Evolutionary conservation across 2,888 invertebrate genomes (phyloP).

Genomic region (Liposcelis brunnea): DNA sequence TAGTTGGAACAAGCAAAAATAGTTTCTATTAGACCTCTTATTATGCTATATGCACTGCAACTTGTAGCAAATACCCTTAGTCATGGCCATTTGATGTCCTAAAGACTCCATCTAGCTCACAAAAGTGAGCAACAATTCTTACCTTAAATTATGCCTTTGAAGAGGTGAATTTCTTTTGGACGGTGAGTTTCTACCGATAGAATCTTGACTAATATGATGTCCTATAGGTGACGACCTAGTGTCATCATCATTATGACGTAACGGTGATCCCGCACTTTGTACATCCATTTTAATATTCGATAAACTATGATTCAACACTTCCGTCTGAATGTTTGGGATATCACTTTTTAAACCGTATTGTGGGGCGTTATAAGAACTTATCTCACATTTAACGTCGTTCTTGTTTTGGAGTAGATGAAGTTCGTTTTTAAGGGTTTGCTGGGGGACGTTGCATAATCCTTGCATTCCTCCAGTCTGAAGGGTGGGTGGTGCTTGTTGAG

Average conservation of each 20-base stretch:
- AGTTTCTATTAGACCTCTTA: too few relatives aligned
- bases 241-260: constrained; percentile 1
- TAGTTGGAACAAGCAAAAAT: too few relatives aligned
- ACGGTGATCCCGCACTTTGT: neutral
- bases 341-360: constrained; percentile 6
- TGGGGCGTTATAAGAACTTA: neutral
- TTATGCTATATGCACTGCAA: too few relatives aligned
- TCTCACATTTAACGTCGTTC: constrained; percentile 5
- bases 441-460: constrained; percentile 27
- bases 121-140: too few relatives aligned
- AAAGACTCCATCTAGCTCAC: too few relatives aligned
- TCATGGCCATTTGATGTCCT: too few relatives aligned
- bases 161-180: constrained; percentile 5
- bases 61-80: too few relatives aligned
- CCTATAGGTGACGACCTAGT: constrained; percentile 2
- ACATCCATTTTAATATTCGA: too few relatives aligned
- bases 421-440: constrained; percentile 20
- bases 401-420: constrained; percentile 2
- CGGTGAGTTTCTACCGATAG: constrained; percentile 1
- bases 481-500: constrained; percentile 31
- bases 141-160: constrained; percentile 5
- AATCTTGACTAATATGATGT: neutral
- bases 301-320: neutral
- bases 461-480: constrained; percentile 20
- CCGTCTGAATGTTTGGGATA: neutral